phyloP scores from a whole-genome alignment of 2,888 invertebrate species.

The Nudaria mundana region DNA sequence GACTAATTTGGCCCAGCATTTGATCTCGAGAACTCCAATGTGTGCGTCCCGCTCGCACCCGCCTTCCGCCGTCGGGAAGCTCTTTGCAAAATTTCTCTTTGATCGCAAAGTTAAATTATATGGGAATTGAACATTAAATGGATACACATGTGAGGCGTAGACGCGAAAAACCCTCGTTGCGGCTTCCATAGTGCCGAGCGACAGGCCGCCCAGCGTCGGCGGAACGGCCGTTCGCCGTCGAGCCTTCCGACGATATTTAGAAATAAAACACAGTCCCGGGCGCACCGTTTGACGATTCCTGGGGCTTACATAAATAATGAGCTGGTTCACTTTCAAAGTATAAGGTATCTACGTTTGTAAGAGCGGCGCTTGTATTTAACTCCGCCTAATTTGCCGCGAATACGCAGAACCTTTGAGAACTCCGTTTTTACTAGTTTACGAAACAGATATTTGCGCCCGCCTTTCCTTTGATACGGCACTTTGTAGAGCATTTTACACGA shows the following conservation, averaged over 20 bases:
- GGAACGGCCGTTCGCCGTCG: constrained; percentile 25
- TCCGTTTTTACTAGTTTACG: constrained; percentile 81
- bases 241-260: constrained; percentile 47
- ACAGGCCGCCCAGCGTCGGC: background rate
- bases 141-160: constrained; percentile 72
- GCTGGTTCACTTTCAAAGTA: constrained; percentile 73
- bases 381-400: constrained; percentile 80
- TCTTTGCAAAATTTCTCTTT: constrained; percentile 81
- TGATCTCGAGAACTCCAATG: constrained; percentile 77
- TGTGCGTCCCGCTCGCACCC: constrained; percentile 72
- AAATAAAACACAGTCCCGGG: constrained; percentile 53
- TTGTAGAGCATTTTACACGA: constrained; percentile 81
- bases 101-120: constrained; percentile 82
- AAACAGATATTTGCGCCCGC: constrained; percentile 82
- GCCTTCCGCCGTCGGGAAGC: constrained; percentile 71
- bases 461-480: constrained; percentile 80
- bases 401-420: constrained; percentile 78
- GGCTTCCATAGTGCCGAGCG: constrained; percentile 9
- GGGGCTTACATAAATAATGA: constrained; percentile 77
- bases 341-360: constrained; percentile 72
- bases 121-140: constrained; percentile 81
- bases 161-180: constrained; percentile 32
- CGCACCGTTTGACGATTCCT: constrained; percentile 68
- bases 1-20: constrained; percentile 82
- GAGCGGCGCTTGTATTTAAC: constrained; percentile 77